Conservation (phyloP, 2,888 invertebrate genomes). For the Pseudococcus viburni region DNA sequence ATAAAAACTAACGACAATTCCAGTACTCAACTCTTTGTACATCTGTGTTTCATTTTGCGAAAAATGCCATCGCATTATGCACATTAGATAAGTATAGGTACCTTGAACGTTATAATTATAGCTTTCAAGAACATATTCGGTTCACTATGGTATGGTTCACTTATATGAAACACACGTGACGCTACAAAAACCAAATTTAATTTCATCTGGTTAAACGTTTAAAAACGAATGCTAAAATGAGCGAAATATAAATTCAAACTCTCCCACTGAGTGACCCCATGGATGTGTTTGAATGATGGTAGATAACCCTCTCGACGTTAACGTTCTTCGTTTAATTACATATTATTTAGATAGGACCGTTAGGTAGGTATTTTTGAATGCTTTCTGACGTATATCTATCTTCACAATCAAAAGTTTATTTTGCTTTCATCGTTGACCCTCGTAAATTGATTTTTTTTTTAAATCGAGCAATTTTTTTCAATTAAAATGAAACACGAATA, state of each 20-base stretch:
- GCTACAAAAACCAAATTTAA: slow-evolving; percentile 20
- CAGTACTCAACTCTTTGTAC: no score
- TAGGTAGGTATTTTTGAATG: neutral
- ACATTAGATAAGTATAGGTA: neutral
- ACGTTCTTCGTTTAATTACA: neutral
- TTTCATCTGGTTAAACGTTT: slow-evolving; percentile 4
- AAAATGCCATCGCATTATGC: neutral
- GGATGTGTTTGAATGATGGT: neutral
- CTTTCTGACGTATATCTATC: neutral
- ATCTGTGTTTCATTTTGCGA: neutral
- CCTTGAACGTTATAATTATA: neutral
- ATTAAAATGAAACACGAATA: no score
- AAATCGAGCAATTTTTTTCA: no score
- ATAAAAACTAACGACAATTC: no score
- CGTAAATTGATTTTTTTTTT: no score
- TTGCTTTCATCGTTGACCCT: no score
- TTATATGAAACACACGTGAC: neutral
- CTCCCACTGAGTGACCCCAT: slow-evolving; percentile 36
- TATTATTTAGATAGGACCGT: neutral
- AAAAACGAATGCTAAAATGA: slow-evolving; percentile 10
- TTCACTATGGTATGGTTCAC: neutral
- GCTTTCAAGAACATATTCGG: neutral
- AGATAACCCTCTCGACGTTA: neutral
- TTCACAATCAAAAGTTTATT: neutral
- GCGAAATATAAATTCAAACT: slow-evolving; percentile 7